Percentiles rank a stretch among this genome's conserved stretches.
These are phyloP conservation scores for Gobius niger DNA, from an alignment of 2,113 vertebrate species.

Conservation along the genomic window DNA sequence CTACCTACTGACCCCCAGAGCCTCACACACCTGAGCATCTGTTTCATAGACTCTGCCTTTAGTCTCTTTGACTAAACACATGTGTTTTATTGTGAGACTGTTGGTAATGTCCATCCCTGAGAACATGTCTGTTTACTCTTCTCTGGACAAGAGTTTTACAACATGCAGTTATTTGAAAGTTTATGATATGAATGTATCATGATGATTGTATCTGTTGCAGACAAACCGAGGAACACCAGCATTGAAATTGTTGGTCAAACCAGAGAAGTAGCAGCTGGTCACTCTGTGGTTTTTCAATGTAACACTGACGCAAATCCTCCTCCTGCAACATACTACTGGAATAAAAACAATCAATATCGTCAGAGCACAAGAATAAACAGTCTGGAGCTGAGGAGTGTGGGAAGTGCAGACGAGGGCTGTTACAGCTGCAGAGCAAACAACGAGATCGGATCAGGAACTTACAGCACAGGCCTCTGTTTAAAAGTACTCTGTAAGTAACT, in stretches of 20 bases:
- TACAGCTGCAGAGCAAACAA: constrained; percentile 62
- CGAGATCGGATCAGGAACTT: neutral
- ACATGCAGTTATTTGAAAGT: neutral
- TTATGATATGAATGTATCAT: neutral
- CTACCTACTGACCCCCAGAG: too few species aligned
- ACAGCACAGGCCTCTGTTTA: constrained; percentile 18
- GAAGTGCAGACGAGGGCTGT: constrained; percentile 38
- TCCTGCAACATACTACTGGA: constrained; percentile 47
- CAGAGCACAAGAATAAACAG: accelerated
- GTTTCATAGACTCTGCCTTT: too few species aligned
- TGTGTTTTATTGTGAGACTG: too few species aligned
- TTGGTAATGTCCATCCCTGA: too few species aligned
- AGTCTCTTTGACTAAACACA: too few species aligned
- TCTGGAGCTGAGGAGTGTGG: accelerated
- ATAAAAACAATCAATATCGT: neutral
- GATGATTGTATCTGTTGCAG: constrained; percentile 9
- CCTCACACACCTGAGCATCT: too few species aligned
- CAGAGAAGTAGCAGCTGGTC: constrained; percentile 15
- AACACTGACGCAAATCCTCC: constrained; percentile 28
- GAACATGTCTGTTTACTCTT: neutral
- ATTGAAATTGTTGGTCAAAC: neutral
- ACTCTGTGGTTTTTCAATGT: accelerated
- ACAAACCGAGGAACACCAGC: constrained; percentile 9
- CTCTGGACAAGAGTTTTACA: neutral
- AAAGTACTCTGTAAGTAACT: constrained; percentile 64